Conservation (phyloP, 2,888 invertebrate genomes). For the Tipula vernalis region DNA sequence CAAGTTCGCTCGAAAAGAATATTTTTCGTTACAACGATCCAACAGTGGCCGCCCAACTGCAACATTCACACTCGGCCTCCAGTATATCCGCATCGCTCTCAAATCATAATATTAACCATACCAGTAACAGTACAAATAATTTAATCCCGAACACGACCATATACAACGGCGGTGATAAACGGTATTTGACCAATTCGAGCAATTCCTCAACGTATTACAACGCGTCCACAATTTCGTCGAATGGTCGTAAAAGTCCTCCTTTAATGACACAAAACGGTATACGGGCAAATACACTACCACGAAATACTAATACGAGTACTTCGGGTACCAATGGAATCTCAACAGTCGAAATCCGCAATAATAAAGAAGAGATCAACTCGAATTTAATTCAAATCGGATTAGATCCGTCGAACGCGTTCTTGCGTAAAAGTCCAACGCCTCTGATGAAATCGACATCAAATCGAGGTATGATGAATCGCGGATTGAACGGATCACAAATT, state of each 20-base stretch:
- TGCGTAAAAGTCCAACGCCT: conserved; percentile 36
- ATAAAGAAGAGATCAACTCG: conserved; percentile 39
- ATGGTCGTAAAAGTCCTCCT: conserved; percentile 21
- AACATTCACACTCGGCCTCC: conserved; percentile 25
- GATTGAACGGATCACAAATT: conserved; percentile 36
- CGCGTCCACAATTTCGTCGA: conserved; percentile 22
- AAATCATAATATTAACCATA: not conserved
- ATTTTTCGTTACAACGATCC: conserved; percentile 37
- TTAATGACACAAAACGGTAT: conserved; percentile 21
- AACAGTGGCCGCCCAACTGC: conserved; percentile 30
- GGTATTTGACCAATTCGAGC: conserved; percentile 10
- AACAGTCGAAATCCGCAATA: conserved; percentile 35
- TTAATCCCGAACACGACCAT: conserved; percentile 24
- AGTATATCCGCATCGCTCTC: conserved; percentile 30
- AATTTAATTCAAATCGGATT: conserved; percentile 50
- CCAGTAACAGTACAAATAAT: not conserved
- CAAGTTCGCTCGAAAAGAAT: conserved; percentile 34
- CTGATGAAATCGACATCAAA: conserved; percentile 31
- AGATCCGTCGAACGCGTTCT: conserved; percentile 44
- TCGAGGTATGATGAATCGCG: conserved; percentile 15
- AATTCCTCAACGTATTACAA: conserved; percentile 19
- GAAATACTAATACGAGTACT: conserved; percentile 40
- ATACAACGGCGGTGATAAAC: conserved; percentile 19
- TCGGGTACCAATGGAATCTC: conserved; percentile 41
- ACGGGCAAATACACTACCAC: conserved; percentile 58